Percentiles rank a stretch among this genome's conserved stretches.
phyloP scores from a whole-genome alignment of 2,888 invertebrate genomes.

The Deilephila porcellus region DNA sequence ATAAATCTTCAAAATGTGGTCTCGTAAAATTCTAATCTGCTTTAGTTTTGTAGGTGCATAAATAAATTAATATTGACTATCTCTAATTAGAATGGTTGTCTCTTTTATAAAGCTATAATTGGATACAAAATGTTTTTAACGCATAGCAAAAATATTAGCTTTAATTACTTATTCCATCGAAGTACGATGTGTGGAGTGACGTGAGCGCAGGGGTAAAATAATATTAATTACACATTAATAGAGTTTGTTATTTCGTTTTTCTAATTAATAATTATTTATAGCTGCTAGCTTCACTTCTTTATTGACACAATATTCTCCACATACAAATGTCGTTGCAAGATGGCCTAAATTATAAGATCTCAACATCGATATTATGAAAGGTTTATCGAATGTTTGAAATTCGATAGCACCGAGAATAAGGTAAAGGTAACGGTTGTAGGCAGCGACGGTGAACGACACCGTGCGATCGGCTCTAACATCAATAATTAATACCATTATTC shows the following conservation, averaged over 20 bases:
- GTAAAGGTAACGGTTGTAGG: constrained; percentile 54
- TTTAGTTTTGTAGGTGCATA: neutral
- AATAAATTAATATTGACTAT: too few relatives aligned
- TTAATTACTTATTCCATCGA: too few relatives aligned
- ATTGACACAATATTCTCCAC: too few relatives aligned
- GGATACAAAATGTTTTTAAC: neutral
- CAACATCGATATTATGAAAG: neutral
- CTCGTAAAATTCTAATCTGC: neutral
- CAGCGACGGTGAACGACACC: constrained; percentile 66
- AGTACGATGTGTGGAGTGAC: too few relatives aligned
- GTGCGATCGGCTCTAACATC: constrained; percentile 56
- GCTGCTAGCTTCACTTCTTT: neutral
- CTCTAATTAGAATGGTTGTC: too few relatives aligned
- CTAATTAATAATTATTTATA: neutral
- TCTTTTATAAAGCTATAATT: too few relatives aligned
- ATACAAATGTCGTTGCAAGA: too few relatives aligned
- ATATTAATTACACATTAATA: too few relatives aligned
- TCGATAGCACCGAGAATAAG: constrained; percentile 49
- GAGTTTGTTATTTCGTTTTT: too few relatives aligned
- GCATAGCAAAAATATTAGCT: too few relatives aligned
- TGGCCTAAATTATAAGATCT: neutral
- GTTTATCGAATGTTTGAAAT: constrained; percentile 40
- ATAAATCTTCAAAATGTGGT: neutral
- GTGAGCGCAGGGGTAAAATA: too few relatives aligned
- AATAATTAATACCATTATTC: constrained; percentile 49